Evolutionary conservation across 2,888 invertebrate genomes (phyloP), one percentile per base, ranked within the genome.

Genomic region (Papilio elwesi): DNA sequence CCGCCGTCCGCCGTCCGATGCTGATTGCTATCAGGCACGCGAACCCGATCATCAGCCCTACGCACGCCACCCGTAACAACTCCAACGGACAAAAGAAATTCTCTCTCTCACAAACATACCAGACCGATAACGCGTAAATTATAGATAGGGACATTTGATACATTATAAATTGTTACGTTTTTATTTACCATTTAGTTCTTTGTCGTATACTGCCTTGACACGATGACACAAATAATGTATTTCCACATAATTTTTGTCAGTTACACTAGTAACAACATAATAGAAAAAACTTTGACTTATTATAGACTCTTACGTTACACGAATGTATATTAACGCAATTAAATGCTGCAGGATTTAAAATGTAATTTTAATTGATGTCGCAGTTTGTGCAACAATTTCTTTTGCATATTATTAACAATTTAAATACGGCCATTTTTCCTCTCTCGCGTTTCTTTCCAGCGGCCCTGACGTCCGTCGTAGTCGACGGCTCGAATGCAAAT

Each of bases 401-500:
- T 89, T 87, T 87, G 88, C 87, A 85, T 81, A 76, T 81, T 83
- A 92, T 93, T 92, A 90, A 88, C 90, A 92, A 92, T 91, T 91
- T 90, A 90, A 93, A 93, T 91, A 87, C 82, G 84, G 80, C 81
- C 83, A 87, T 88, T 92, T 93, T 91, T 90, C 84, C 81, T 81
- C 81, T 82, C 83, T 81, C 84, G 86, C 91, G 90, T 92, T 92
- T 92, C 92, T 91, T 91, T 91, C 91, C 83, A 92, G 87, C 87
- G 87, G 85, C 87, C 85, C 88, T 89, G 91, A 90, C 92, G 92
- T 92, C 90, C 92, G 87, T 83, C 82, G 82, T 82, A 82, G 87
- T 78, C 87, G 90, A 84, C 91, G 87, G 84, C 87, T 84, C 83
- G 78, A 86, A 93, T 93, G 93, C 91, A 93, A 93, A 93, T 93